phyloP scores from a whole-genome alignment of 2,113 vertebrate genomes.

The Poecile atricapillus region DNA sequence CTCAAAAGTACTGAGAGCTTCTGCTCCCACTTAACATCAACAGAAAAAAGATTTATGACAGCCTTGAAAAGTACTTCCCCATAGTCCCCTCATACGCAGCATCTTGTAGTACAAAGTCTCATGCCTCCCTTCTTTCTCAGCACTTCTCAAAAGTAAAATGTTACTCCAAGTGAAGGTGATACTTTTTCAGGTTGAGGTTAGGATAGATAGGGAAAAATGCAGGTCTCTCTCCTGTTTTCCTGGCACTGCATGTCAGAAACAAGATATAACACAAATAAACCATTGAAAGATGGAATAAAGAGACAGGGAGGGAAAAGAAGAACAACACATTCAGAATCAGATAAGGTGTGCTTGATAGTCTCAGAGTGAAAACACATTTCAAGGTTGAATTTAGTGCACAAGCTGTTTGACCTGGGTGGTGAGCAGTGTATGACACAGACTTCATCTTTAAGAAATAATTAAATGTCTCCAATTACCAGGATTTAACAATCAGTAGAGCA shows the following conservation, averaged over 20 bases:
- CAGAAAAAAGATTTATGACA: neutral
- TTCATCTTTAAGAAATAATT: neutral
- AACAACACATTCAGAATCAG: neutral
- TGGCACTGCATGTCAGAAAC: neutral
- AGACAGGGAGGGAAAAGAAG: neutral
- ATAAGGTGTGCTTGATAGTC: neutral
- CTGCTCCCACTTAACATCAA: neutral
- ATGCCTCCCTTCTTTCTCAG: neutral
- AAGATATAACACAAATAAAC: neutral
- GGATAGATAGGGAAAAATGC: neutral
- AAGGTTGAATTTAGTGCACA: neutral
- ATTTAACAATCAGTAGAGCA: neutral
- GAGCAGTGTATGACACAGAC: neutral
- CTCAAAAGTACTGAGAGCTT: neutral
- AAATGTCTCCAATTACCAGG: neutral
- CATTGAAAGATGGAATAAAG: neutral
- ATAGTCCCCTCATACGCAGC: neutral
- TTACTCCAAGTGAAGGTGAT: neutral
- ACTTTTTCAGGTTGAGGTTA: neutral
- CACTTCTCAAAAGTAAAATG: neutral
- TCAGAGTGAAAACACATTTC: neutral
- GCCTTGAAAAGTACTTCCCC: neutral
- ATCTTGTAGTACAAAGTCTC: neutral
- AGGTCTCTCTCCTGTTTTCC: neutral
- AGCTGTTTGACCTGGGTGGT: fast-evolving